Percentiles rank a stretch among this genome's conserved stretches.
Evolutionary conservation across 2,113 vertebrate genomes (phyloP).

Genomic region (Poeciliopsis prolifica): DNA sequence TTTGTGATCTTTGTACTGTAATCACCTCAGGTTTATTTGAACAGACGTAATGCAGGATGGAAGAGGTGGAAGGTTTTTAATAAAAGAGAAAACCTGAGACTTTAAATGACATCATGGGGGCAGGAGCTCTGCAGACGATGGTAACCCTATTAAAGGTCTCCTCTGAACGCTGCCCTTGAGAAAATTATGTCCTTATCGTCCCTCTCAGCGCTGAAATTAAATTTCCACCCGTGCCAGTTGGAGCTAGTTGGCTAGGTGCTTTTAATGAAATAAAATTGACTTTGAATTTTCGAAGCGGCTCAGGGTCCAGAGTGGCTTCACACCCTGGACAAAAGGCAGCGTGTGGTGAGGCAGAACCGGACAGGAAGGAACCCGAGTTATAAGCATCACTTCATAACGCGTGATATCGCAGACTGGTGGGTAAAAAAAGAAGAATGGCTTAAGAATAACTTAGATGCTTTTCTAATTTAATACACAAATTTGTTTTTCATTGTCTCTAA

Average conservation of each 20-base stretch:
- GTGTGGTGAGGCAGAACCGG: conserved; percentile 33
- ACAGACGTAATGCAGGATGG: neutral
- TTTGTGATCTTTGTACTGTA: no score
- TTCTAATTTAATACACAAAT: neutral
- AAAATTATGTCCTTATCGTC: neutral
- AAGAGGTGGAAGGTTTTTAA: neutral
- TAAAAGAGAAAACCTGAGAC: conserved; percentile 1
- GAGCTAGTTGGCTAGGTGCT: conserved; percentile 9
- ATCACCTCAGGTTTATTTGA: neutral
- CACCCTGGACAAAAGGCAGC: conserved; percentile 7
- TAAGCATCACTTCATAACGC: conserved; percentile 44
- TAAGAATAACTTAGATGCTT: conserved; percentile 5
- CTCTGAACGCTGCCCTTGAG: neutral
- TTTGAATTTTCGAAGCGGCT: conserved; percentile 18
- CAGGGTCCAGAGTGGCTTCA: conserved; percentile 24
- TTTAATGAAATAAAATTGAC: conserved; percentile 22
- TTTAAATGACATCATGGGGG: neutral
- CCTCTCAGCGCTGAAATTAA: neutral
- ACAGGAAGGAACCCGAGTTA: conserved; percentile 19
- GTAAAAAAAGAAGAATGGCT: neutral
- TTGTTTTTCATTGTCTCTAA: neutral
- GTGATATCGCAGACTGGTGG: conserved; percentile 26
- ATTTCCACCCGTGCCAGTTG: neutral
- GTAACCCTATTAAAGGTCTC: neutral
- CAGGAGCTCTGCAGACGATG: neutral